A percentile compares a stretch with the other conserved stretches of the same genome.
These are phyloP conservation scores for Sigmodon hispidus DNA, from an alignment of 2,113 vertebrate genomes.

Conservation along the genomic window DNA sequence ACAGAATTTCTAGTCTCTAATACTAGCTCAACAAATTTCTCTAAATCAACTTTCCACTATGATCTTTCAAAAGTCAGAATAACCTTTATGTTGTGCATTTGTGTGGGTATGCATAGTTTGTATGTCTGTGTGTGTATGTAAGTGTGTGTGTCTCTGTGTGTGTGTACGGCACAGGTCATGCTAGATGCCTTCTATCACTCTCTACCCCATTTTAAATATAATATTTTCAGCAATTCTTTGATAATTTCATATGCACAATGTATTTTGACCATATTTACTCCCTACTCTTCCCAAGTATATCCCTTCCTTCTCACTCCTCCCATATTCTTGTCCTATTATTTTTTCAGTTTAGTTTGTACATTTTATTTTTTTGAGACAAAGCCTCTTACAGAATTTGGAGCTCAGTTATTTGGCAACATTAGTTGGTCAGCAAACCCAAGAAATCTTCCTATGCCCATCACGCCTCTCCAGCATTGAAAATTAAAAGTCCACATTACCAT, in stretches of 20 bases:
- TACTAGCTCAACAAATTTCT: conserved; percentile 1
- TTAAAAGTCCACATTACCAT: not conserved
- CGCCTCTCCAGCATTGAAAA: not conserved
- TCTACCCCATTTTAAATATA: not conserved
- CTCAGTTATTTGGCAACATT: not conserved
- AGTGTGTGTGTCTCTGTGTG: not conserved
- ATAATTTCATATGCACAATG: not conserved
- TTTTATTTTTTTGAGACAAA: not conserved
- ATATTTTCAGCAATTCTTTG: not conserved
- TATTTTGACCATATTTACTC: no score
- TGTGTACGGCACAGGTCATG: not conserved
- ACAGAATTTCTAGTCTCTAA: not conserved
- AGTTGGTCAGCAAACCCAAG: not conserved
- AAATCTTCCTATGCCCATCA: not conserved
- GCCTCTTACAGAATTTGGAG: not conserved
- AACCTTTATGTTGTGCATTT: not conserved
- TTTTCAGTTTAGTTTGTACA: not conserved
- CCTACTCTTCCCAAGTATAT: no score
- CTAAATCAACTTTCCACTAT: conserved; percentile 3
- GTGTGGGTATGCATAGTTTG: not conserved
- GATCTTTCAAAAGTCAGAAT: not conserved
- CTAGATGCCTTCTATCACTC: not conserved
- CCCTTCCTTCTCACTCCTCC: not conserved
- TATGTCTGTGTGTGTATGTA: not conserved
- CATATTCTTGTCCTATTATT: not conserved